phyloP scores from a whole-genome alignment of 2,888 invertebrate genomes.

The Choristoneura rosaceana region DNA sequence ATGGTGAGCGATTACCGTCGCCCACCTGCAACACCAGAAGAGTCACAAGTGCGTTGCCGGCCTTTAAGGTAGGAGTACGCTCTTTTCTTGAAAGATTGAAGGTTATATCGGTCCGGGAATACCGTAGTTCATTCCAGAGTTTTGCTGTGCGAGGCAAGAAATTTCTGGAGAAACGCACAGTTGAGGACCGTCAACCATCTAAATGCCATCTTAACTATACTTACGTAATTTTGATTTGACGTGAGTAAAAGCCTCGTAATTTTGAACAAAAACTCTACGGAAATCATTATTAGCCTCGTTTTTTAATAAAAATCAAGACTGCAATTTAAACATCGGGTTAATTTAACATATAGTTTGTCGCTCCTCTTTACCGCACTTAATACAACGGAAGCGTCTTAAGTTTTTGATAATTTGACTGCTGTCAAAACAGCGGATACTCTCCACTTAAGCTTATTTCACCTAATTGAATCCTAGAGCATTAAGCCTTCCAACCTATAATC shows the following conservation, averaged over 20 bases:
- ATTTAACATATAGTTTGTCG: conserved; percentile 62
- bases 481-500: conserved; percentile 79
- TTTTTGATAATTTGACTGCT: conserved; percentile 78
- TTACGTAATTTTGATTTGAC: background rate
- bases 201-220: no score
- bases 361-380: conserved; percentile 54
- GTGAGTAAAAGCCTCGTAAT: background rate
- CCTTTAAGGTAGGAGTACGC: no score
- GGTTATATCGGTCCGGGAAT: no score
- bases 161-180: no score
- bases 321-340: conserved; percentile 44
- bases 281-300: conserved; percentile 13
- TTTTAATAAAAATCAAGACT: conserved; percentile 19
- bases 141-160: no score
- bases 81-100: no score
- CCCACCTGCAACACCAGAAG: no score
- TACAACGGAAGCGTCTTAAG: conserved; percentile 67
- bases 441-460: conserved; percentile 84
- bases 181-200: no score
- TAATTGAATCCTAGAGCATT: conserved; percentile 85
- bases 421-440: conserved; percentile 83
- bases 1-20: no score
- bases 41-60: no score
- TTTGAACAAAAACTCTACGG: background rate
- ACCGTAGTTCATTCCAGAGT: no score